Conservation (phyloP, 2,113 vertebrate species). For the Myiozetetes cayanensis region DNA sequence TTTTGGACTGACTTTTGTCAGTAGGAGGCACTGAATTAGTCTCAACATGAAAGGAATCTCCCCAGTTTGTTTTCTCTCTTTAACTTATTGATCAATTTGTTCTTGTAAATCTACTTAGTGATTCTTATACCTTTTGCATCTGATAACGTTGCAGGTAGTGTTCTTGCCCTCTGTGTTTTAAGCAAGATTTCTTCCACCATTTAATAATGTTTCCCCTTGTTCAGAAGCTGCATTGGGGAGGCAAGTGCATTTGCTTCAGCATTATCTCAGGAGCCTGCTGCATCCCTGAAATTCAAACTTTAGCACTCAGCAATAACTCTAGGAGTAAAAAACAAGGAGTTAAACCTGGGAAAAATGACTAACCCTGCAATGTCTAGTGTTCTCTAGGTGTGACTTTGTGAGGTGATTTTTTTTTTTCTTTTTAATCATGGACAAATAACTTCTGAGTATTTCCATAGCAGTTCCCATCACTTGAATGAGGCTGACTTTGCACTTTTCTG, state of each 20-base stretch:
- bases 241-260: neutral
- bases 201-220: neutral
- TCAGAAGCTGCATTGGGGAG: neutral
- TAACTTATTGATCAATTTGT: neutral
- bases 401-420: neutral
- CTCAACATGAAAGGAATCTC: neutral
- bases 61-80: neutral
- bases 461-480: accelerated
- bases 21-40: neutral
- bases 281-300: neutral
- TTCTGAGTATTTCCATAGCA: neutral
- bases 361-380: neutral
- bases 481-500: neutral
- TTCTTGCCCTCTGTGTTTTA: neutral
- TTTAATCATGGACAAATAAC: neutral
- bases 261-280: neutral
- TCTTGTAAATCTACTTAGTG: neutral
- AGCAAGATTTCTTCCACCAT: neutral
- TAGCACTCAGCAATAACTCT: neutral
- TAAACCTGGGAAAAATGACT: neutral
- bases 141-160: neutral
- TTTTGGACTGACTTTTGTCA: neutral
- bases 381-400: neutral
- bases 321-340: neutral
- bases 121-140: neutral